These are phyloP conservation scores for Leptocoma aspasia DNA, from an alignment of 2,113 vertebrate genomes.

Conservation along the genomic window DNA sequence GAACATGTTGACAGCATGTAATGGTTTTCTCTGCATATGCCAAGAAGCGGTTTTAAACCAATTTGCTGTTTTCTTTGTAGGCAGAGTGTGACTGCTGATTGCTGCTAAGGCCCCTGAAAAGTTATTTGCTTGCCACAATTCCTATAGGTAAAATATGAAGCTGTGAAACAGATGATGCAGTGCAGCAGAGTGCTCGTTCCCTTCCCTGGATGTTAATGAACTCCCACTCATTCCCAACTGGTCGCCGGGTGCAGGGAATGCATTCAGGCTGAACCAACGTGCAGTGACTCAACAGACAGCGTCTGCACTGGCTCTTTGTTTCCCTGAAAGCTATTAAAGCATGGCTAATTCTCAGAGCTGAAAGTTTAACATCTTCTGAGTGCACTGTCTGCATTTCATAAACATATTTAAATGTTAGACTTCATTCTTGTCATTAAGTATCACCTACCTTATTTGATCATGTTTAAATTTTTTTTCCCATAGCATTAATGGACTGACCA, in stretches of 20 bases:
- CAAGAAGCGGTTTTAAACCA: conserved; percentile 42
- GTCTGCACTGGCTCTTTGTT: background rate
- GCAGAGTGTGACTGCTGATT: conserved; percentile 30
- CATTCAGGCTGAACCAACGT: background rate
- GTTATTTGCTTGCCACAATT: background rate
- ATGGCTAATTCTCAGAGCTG: background rate
- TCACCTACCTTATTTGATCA: background rate
- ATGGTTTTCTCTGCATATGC: conserved; percentile 9
- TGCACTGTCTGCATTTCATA: background rate
- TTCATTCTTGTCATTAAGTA: background rate
- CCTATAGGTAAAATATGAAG: background rate
- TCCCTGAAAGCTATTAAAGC: background rate
- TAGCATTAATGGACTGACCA: background rate
- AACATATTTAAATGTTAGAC: background rate
- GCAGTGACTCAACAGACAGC: background rate
- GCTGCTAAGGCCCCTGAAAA: conserved; percentile 3
- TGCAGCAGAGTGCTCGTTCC: background rate
- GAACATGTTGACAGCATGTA: conserved; percentile 28
- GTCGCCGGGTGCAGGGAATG: background rate
- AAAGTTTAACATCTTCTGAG: background rate
- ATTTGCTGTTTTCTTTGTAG: conserved; percentile 48
- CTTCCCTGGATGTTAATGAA: background rate
- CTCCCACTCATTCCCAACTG: background rate
- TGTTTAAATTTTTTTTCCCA: fast-evolving
- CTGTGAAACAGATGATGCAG: background rate